A percentile compares a stretch with the other conserved stretches of the same genome.
phyloP scores from a whole-genome alignment of 2,113 vertebrate genomes.

The Guaruba guarouba region DNA sequence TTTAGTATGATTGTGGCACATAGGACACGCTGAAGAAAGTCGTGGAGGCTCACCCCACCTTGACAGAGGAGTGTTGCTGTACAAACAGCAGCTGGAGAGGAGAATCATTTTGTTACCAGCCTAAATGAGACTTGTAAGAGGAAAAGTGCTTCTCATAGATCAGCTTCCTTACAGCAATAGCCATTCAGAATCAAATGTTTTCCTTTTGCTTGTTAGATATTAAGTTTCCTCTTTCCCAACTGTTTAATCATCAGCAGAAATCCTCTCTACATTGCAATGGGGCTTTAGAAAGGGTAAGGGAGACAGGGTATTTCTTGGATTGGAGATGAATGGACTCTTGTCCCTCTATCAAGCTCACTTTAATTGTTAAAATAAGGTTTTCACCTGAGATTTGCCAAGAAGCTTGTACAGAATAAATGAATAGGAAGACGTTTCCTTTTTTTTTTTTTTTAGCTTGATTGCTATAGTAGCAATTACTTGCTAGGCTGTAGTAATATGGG shows the following conservation, averaged over 20 bases:
- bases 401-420: background rate
- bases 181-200: background rate
- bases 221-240: background rate
- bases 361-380: background rate
- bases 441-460: background rate
- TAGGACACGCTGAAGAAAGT: background rate
- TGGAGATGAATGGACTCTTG: background rate
- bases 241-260: background rate
- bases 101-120: background rate
- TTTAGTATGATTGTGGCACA: background rate
- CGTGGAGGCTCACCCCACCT: accelerated
- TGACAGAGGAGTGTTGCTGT: background rate
- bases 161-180: background rate
- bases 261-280: background rate
- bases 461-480: background rate
- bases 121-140: background rate
- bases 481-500: background rate
- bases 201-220: background rate
- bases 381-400: background rate
- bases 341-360: background rate
- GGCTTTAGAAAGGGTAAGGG: background rate
- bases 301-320: background rate
- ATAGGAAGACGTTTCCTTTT: background rate
- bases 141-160: background rate
- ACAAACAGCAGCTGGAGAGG: background rate